Percentiles rank a stretch among this genome's conserved stretches.
These are phyloP conservation scores for Bombus difficillimus DNA, from an alignment of 1,140 invertebrate species.

Conservation along the genomic window DNA sequence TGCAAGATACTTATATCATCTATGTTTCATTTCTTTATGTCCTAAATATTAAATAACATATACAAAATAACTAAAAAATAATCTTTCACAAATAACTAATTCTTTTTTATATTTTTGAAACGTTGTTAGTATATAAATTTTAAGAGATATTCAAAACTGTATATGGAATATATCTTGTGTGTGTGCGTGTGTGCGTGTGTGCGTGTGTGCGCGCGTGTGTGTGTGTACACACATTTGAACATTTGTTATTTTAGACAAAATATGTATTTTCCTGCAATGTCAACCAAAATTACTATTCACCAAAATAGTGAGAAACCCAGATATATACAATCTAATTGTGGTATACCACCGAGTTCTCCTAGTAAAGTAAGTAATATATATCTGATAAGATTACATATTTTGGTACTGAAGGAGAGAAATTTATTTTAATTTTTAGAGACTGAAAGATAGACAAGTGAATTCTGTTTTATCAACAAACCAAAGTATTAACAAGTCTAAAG, in stretches of 20 bases:
- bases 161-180: not conserved
- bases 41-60: not conserved
- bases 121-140: not conserved
- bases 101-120: not conserved
- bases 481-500: conserved; percentile 51
- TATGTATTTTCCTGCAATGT: not conserved
- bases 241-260: conserved; percentile 15
- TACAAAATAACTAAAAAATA: not conserved
- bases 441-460: conserved; percentile 54
- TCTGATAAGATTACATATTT: not conserved
- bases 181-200: too few relatives aligned
- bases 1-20: not conserved
- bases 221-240: not conserved
- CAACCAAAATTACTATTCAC: conserved; percentile 22
- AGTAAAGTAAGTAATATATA: conserved; percentile 51
- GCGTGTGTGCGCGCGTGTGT: rapidly evolving
- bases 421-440: conserved; percentile 49
- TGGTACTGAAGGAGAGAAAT: not conserved
- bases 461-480: conserved; percentile 30
- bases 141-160: not conserved
- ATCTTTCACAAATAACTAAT: not conserved
- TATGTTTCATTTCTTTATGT: too few relatives aligned
- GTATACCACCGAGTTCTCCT: conserved; percentile 24
- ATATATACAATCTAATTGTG: conserved; percentile 23
- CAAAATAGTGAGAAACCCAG: conserved; percentile 32